Percentiles rank a stretch among this genome's conserved stretches.
These are phyloP conservation scores for Pelosia muscerda DNA, from an alignment of 2,888 invertebrate species.

Conservation along the genomic window DNA sequence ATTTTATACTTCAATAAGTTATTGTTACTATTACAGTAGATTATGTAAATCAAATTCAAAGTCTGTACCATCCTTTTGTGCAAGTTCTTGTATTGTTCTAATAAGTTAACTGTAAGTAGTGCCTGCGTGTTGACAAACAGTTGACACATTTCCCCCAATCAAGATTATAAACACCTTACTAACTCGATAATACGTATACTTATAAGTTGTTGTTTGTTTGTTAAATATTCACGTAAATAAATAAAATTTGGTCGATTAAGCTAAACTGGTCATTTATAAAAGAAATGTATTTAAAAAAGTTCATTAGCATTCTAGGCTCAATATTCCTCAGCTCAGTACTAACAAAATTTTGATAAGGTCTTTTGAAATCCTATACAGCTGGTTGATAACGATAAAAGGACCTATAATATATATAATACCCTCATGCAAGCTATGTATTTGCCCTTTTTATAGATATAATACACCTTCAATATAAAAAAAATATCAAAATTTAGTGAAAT, in stretches of 20 bases:
- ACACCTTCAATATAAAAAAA: no score
- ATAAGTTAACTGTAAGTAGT: constrained; percentile 6
- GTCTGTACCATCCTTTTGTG: neutral
- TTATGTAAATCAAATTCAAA: neutral
- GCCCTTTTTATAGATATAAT: neutral
- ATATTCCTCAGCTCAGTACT: no score
- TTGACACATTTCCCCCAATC: constrained; percentile 7
- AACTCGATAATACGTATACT: neutral
- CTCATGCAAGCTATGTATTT: no score
- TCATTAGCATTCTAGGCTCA: no score
- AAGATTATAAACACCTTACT: constrained; percentile 9
- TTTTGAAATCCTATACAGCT: no score
- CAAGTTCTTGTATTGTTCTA: neutral
- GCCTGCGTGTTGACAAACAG: constrained; percentile 5
- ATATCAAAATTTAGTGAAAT: neutral
- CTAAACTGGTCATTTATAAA: no score
- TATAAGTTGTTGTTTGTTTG: constrained; percentile 11
- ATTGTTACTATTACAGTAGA: neutral
- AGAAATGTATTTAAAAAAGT: no score
- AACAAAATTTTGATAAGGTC: no score
- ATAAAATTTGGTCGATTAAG: neutral
- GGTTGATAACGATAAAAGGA: no score
- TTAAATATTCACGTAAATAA: constrained; percentile 9
- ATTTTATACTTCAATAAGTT: no score
- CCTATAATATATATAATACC: no score